Evolutionary conservation across 1,140 invertebrate genomes (phyloP).

Genomic region (Rhopalosiphum padi): DNA sequence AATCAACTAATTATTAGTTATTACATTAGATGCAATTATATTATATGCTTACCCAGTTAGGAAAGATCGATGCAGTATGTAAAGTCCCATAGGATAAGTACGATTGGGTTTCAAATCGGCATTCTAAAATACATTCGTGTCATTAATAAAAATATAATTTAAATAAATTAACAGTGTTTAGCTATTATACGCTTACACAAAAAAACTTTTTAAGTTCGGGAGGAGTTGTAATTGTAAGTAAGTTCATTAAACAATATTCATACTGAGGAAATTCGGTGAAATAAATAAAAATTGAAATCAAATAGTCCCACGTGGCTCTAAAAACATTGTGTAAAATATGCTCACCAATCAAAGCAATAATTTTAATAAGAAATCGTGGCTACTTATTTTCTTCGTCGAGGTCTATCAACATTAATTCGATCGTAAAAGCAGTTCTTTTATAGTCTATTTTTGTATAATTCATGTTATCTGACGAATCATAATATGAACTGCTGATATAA

Average conservation of each 20-base stretch:
- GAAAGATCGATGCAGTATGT: constrained; percentile 16
- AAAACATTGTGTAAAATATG: neutral
- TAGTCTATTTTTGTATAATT: neutral
- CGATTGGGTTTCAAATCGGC: neutral
- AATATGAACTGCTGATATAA: neutral
- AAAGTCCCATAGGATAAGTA: neutral
- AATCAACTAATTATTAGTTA: neutral
- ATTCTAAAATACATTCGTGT: neutral
- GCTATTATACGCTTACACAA: neutral
- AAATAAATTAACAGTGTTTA: neutral
- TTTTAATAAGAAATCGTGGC: neutral
- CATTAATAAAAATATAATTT: neutral
- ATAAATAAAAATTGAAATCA: neutral
- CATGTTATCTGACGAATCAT: no score
- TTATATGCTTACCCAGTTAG: neutral
- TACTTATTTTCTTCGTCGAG: neutral
- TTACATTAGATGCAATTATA: neutral
- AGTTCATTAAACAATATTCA: constrained; percentile 26
- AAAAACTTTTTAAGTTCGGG: constrained; percentile 22
- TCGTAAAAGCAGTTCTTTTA: constrained; percentile 30
- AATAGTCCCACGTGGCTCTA: constrained; percentile 22
- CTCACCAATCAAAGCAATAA: neutral
- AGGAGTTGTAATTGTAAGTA: neutral
- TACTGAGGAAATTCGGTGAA: constrained; percentile 4
- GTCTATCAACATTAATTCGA: constrained; percentile 33